A percentile compares a stretch with the other conserved stretches of the same genome.
These are phyloP conservation scores for Pedionomus torquatus DNA, from an alignment of 2,113 vertebrate species.

Conservation along the genomic window DNA sequence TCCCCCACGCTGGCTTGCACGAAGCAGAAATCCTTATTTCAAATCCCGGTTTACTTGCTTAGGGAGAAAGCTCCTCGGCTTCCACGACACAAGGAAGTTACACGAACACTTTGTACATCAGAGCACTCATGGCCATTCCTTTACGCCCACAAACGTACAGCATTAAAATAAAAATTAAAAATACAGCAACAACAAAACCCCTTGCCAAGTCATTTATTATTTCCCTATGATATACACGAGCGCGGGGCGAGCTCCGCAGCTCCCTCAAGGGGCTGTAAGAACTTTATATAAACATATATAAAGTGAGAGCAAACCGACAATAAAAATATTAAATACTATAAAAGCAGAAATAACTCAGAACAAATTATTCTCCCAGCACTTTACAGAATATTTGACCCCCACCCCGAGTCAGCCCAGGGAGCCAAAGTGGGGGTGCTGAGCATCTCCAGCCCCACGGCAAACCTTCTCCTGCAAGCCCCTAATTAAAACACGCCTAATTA, in stretches of 20 bases:
- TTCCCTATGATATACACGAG: not conserved
- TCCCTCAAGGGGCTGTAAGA: conserved; percentile 57
- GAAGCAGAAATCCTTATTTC: not conserved
- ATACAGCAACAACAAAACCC: not conserved
- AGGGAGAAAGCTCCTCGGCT: not conserved
- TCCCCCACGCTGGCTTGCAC: not conserved
- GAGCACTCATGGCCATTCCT: not conserved
- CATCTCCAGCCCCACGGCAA: not conserved
- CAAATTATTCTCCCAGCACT: not conserved
- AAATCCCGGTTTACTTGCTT: not conserved
- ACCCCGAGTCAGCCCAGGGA: not conserved
- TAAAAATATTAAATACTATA: not conserved
- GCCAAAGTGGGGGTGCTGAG: not conserved
- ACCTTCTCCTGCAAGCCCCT: not conserved
- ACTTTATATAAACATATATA: not conserved
- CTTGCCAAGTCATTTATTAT: not conserved
- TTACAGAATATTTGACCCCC: not conserved
- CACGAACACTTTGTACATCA: not conserved
- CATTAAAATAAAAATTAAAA: not conserved
- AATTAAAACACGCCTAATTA: not conserved
- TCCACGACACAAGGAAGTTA: not conserved
- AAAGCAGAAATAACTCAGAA: not conserved
- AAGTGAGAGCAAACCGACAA: fast-evolving
- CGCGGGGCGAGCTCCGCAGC: not conserved
- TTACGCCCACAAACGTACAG: not conserved